These are phyloP conservation scores for Rhodinocichla rosea DNA, from an alignment of 2,113 vertebrate species.

Conservation along the genomic window DNA sequence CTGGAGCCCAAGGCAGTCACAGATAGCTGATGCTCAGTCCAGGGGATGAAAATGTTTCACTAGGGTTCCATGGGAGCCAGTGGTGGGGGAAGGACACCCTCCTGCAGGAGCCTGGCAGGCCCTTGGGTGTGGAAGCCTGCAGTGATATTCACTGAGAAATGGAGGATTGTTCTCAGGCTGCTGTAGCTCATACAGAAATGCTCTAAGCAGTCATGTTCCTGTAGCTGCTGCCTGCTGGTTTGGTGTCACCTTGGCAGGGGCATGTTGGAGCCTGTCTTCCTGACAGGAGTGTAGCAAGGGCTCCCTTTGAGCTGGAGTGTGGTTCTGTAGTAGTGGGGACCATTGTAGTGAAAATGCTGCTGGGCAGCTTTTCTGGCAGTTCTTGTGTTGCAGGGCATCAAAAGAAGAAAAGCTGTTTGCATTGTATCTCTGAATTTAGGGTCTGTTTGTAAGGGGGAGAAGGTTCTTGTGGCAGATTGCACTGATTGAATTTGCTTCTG, in stretches of 20 bases:
- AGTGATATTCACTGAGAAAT: rapidly evolving
- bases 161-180: background rate
- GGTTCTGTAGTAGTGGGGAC: background rate
- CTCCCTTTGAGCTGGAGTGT: background rate
- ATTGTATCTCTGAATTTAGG: background rate
- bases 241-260: background rate
- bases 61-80: background rate
- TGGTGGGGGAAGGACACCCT: background rate
- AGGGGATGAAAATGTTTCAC: background rate
- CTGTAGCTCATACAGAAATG: background rate
- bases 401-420: background rate
- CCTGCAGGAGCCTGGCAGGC: background rate
- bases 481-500: constrained; percentile 10
- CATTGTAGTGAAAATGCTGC: background rate
- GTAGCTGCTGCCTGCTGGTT: background rate
- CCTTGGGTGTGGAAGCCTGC: background rate
- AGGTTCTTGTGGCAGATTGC: background rate
- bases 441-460: background rate
- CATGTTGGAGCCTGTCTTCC: background rate
- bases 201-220: background rate
- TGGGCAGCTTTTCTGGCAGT: background rate
- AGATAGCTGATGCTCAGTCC: background rate
- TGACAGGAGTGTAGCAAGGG: background rate
- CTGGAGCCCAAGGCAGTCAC: background rate
- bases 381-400: background rate